These are phyloP conservation scores for Hydropsyche tenuis DNA, from an alignment of 1,140 invertebrate species.

Conservation along the genomic window DNA sequence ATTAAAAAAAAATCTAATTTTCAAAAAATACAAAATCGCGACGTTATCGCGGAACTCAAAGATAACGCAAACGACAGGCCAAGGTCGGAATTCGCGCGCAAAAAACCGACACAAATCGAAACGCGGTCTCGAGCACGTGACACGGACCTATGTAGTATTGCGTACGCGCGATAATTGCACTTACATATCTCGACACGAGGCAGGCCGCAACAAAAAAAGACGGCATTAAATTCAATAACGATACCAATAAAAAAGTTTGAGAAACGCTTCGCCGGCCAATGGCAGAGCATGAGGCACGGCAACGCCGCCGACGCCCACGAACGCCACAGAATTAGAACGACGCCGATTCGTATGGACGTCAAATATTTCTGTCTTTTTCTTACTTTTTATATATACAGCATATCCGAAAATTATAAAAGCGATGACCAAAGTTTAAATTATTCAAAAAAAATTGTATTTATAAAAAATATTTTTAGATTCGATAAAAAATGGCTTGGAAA, in stretches of 20 bases:
- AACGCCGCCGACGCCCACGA: conserved; percentile 26
- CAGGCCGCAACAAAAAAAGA: background rate
- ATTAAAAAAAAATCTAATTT: too few species aligned
- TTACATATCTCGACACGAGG: background rate
- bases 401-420: too few species aligned
- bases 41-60: conserved; percentile 6
- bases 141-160: background rate
- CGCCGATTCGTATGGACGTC: background rate
- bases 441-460: too few species aligned
- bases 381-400: too few species aligned
- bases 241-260: background rate
- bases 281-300: background rate
- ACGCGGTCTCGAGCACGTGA: background rate
- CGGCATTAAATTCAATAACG: background rate
- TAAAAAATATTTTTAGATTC: too few species aligned
- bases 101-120: background rate
- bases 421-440: too few species aligned
- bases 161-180: background rate
- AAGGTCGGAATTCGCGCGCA: conserved; percentile 15
- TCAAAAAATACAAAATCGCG: background rate
- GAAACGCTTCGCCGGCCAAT: background rate
- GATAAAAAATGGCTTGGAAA: too few species aligned
- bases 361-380: too few species aligned
- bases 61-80: conserved; percentile 7
- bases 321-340: conserved; percentile 12